Evolutionary conservation across 2,797 vertebrate species (phyloP).

Genomic region (Rhinella marina): DNA sequence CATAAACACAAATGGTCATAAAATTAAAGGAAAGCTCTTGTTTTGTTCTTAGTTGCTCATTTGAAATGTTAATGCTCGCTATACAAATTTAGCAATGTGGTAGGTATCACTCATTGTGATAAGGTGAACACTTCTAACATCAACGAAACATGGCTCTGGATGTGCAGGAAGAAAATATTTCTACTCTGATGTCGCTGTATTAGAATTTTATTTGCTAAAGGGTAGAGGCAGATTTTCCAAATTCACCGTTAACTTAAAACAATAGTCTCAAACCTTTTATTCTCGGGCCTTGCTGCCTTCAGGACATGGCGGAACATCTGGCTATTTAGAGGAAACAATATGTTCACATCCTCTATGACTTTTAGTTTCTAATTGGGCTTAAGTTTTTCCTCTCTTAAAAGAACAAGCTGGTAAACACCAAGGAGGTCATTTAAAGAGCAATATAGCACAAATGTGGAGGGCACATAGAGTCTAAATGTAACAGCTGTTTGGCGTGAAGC

Average conservation of each 20-base stretch:
- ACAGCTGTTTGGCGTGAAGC: not conserved
- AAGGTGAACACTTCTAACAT: slow-evolving; percentile 73
- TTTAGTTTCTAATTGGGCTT: slow-evolving; percentile 87
- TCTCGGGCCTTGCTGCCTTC: slow-evolving; percentile 82
- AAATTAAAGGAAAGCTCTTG: slow-evolving; percentile 68
- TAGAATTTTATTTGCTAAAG: slow-evolving; percentile 84
- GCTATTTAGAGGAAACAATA: slow-evolving; percentile 87
- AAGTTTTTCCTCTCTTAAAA: slow-evolving; percentile 70
- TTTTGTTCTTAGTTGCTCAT: slow-evolving; percentile 67
- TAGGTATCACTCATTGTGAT: slow-evolving; percentile 74
- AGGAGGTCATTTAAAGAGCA: slow-evolving; percentile 55
- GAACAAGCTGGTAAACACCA: slow-evolving; percentile 40
- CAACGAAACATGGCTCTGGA: slow-evolving; percentile 70
- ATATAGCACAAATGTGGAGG: not conserved
- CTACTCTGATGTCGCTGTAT: slow-evolving; percentile 79
- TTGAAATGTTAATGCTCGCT: slow-evolving; percentile 68
- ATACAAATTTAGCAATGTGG: slow-evolving; percentile 70
- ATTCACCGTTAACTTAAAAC: slow-evolving; percentile 84
- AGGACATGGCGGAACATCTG: slow-evolving; percentile 86
- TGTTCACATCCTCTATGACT: slow-evolving; percentile 87
- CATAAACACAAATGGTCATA: slow-evolving; percentile 66
- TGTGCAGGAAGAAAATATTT: slow-evolving; percentile 74
- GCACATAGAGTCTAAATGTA: not conserved
- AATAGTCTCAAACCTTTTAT: slow-evolving; percentile 83
- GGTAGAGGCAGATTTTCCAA: slow-evolving; percentile 80